Evolutionary conservation across 2,888 invertebrate genomes (phyloP).

Genomic region (Philaethria dido): DNA sequence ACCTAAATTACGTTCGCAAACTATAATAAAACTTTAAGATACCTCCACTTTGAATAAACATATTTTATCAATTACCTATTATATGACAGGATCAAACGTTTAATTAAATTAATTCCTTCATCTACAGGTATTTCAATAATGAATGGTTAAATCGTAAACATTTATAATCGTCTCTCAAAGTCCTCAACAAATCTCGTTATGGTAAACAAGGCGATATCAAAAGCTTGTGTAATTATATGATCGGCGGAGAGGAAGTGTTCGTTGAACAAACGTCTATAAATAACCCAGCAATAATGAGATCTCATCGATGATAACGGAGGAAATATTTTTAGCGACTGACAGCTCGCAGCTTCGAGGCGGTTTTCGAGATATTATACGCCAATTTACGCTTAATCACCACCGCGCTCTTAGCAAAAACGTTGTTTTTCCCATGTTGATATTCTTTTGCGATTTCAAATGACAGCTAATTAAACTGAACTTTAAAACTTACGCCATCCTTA

Average conservation of each 20-base stretch:
- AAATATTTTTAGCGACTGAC: conserved; percentile 42
- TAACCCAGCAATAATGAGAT: conserved; percentile 43
- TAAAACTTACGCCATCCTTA: conserved; percentile 14
- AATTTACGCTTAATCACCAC: conserved; percentile 37
- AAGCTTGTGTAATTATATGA: conserved; percentile 33
- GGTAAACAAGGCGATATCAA: conserved; percentile 32
- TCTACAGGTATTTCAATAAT: conserved; percentile 12
- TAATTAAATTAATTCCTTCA: conserved; percentile 2
- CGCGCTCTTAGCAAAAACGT: conserved; percentile 35
- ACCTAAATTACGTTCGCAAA: too few species aligned
- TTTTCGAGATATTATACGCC: conserved; percentile 40
- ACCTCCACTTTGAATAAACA: not conserved
- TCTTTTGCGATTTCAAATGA: conserved; percentile 26
- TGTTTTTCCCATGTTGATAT: conserved; percentile 33
- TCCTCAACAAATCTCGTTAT: conserved; percentile 30
- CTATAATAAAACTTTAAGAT: too few species aligned
- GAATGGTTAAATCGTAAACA: conserved; percentile 18
- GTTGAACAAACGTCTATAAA: conserved; percentile 43
- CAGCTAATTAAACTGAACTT: conserved; percentile 38
- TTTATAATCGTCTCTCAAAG: conserved; percentile 10
- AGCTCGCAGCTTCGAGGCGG: conserved; percentile 32
- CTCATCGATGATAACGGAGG: conserved; percentile 39
- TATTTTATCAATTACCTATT: conserved; percentile 11
- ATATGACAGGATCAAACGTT: conserved; percentile 4
- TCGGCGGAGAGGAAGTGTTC: conserved; percentile 36